Evolutionary conservation across 2,113 vertebrate species (phyloP), one percentile per base, ranked within the genome.

Genomic region (Chunga burmeisteri): DNA sequence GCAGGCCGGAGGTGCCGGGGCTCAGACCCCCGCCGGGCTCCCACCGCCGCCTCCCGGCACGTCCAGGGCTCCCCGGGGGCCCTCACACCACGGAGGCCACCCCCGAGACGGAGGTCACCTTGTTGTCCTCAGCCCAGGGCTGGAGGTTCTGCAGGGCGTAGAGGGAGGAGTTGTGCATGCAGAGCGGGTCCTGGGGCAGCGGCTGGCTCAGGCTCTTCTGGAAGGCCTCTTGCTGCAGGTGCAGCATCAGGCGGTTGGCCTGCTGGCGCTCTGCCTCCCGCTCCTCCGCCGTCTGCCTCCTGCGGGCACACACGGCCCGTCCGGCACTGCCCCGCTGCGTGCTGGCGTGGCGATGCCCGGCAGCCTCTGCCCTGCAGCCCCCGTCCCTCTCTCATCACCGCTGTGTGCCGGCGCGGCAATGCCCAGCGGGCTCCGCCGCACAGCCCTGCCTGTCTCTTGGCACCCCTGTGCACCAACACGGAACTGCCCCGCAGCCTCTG

Each of bases 111-210:
- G 99, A 99, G 63, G 99, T 99, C 98, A 99, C 99, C 98, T 99
- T 99, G 98, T 99, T 99, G 97, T 99, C 99, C 81, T 99, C 99
- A 2, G 99, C 99, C 99, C 99, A 99, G 82, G 99, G 99, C 98
- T 99, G 99, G 91, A 99, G 98, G 98, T 99, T 99, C 98, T 99
- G 99, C 97, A 99, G 98, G 96, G 94, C 95, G 4, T 96, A 96
- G 84, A 99, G 99, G 16, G 99, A 99, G 87, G 99, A 99, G 98
- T 99, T 99, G 98, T 99, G 99, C 97, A 99, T 98, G 97, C 99
- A 99, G 94, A 99, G 99, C 3, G 99, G 99, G 98, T 99, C 99
- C 30, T 98, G 99, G 79, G 99, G 99, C 97, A 99, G 98, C 3
- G 99, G 99, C 21, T 99, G 99, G 70, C 98, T 98, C 98, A 99